Base-by-base conservation (phyloP, 2,797 vertebrate species). In the Pelochelys cantorii region DNA sequence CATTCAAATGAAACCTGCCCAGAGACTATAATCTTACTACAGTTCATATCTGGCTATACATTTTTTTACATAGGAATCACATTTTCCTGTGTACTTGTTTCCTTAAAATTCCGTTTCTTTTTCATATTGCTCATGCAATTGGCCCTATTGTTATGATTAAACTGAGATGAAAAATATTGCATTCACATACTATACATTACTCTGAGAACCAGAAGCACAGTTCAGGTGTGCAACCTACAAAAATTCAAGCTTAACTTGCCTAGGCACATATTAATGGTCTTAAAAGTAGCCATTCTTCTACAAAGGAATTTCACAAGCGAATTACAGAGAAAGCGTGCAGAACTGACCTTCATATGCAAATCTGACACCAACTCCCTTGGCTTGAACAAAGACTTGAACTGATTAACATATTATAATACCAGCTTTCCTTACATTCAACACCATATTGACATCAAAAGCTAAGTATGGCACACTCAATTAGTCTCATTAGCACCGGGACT, bases 41-140 rank as follows among this genome's bases (percentile, higher is more conserved):
- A 96, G 90, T 89, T 65, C 59, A 57, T 90, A 81, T 81, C 90
- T 75, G 71, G 79, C 77, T 88, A 10, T 78, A 57, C 60, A 85
- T 0, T 0, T 52, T 54, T 83, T 89, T 27, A 91, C 9, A 91
- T 15, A 91, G 81, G 20, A 93, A 94, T 84, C 65, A 81, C 79
- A 81, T 93, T 95, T 94, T 89, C n/a, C 59, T 88, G 86, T 95
- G 48, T 74, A 54, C 87, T 95, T 95, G 85, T 92, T 94, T 95
- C 86, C 71, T 86, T 81, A 62, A 53, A 34, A 94, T 89, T 55
- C 86, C 53, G 90, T 91, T 96, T 93, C 71, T 91, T 12, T 31
- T 83, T 93, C 80, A 81, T 79, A 77, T 87, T 57, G 79, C 56
- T 91, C 74, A 31, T 87, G 83, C 89, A 93, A 79, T 54, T 89